phyloP scores from a whole-genome alignment of 2,888 invertebrate genomes.

The Ellobium chinense region DNA sequence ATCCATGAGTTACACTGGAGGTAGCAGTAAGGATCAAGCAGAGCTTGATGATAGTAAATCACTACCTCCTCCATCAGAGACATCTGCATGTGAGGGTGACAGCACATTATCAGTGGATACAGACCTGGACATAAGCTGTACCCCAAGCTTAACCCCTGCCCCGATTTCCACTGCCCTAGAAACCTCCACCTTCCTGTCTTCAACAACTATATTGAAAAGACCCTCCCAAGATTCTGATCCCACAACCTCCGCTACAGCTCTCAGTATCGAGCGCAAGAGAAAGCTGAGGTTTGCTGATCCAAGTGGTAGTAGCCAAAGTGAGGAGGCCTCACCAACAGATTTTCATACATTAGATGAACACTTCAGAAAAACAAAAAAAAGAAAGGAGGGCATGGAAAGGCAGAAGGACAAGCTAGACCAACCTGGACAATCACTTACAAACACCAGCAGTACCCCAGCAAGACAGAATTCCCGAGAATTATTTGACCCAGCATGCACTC shows the following conservation, averaged over 20 bases:
- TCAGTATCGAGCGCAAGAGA: neutral
- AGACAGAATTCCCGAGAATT: constrained; percentile 51
- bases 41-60: neutral
- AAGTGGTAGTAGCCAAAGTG: neutral
- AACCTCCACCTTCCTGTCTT: neutral
- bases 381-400: neutral
- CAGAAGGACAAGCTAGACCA: neutral
- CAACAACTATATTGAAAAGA: neutral
- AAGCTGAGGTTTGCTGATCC: constrained; percentile 7
- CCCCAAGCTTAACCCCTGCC: neutral
- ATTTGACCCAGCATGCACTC: constrained; percentile 54
- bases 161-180: neutral
- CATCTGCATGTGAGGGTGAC: neutral
- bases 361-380: constrained; percentile 9
- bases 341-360: constrained; percentile 18
- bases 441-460: constrained; percentile 52
- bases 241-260: neutral
- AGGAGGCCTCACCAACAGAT: neutral
- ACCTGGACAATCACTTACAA: neutral
- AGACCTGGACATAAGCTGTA: constrained; percentile 26
- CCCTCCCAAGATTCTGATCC: neutral
- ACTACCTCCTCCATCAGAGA: neutral
- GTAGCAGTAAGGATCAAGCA: neutral
- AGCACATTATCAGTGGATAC: constrained; percentile 18
- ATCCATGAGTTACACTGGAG: neutral